Percentiles rank a stretch among this genome's conserved stretches.
Conservation (phyloP, 2,888 invertebrate genomes). For the Luperina testacea region DNA sequence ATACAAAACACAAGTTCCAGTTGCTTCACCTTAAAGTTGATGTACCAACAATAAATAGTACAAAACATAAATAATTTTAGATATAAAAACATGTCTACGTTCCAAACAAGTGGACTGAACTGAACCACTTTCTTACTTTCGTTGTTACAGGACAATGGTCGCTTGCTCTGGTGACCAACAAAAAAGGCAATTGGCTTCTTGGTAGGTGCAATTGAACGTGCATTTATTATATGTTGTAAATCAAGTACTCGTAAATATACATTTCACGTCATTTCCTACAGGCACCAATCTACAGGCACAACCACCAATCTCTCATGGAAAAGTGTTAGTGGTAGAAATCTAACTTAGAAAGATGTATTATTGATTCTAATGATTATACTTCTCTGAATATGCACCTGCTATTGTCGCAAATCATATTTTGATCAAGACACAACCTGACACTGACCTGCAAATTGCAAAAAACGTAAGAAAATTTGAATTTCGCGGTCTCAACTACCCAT, state of each 20-base stretch:
- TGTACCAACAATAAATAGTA: slow-evolving; percentile 17
- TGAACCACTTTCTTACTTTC: slow-evolving; percentile 68
- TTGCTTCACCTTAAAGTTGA: slow-evolving; percentile 18
- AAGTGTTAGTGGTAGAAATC: too few species aligned
- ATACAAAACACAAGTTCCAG: slow-evolving; percentile 2
- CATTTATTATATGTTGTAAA: neutral
- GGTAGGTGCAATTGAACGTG: neutral
- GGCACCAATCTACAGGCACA: too few species aligned
- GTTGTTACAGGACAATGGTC: slow-evolving; percentile 49
- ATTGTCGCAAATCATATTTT: too few species aligned
- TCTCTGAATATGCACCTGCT: too few species aligned
- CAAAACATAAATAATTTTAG: slow-evolving; percentile 11
- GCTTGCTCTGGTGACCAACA: slow-evolving; percentile 64
- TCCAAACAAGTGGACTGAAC: slow-evolving; percentile 33
- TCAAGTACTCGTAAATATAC: neutral
- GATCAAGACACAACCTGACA: too few species aligned
- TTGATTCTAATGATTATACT: too few species aligned
- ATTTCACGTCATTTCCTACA: neutral
- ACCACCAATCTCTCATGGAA: too few species aligned
- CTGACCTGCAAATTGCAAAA: too few species aligned
- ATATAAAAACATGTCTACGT: slow-evolving; percentile 51
- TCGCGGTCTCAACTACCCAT: too few species aligned
- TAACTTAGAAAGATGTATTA: too few species aligned
- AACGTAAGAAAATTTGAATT: too few species aligned
- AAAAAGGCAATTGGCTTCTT: slow-evolving; percentile 54